Conservation (phyloP, 2,888 invertebrate genomes). For the Limnephilus lunatus region DNA sequence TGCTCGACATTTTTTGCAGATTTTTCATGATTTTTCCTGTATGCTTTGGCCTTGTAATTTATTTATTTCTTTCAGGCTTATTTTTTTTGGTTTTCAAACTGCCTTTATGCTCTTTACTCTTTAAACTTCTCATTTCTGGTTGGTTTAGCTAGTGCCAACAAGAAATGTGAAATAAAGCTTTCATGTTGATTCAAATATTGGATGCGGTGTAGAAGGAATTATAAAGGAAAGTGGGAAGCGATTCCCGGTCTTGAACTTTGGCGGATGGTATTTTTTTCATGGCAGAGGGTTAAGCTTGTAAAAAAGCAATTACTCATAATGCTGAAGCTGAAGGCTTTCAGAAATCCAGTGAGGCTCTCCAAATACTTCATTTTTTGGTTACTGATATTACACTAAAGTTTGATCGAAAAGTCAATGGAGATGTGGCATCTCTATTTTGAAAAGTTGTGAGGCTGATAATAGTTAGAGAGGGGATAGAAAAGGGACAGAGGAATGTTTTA, state of each 20-base stretch:
- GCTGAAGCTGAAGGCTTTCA: neutral
- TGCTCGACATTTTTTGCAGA: neutral
- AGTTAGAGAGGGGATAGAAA: neutral
- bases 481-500: neutral
- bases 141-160: neutral
- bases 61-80: neutral
- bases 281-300: neutral
- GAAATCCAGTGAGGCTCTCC: neutral
- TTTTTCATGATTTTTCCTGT: neutral
- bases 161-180: neutral
- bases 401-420: neutral
- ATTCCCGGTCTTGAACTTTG: neutral
- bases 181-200: neutral
- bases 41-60: neutral
- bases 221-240: neutral
- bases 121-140: neutral
- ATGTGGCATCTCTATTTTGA: neutral
- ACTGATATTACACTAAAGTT: no score
- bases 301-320: neutral
- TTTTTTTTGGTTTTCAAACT: neutral
- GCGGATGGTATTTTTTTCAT: neutral
- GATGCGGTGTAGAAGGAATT: neutral
- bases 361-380: neutral
- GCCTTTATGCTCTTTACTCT: neutral
- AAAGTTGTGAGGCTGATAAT: neutral